Evolutionary conservation across 2,797 vertebrate species (phyloP).

Genomic region (Cyprinella venusta): DNA sequence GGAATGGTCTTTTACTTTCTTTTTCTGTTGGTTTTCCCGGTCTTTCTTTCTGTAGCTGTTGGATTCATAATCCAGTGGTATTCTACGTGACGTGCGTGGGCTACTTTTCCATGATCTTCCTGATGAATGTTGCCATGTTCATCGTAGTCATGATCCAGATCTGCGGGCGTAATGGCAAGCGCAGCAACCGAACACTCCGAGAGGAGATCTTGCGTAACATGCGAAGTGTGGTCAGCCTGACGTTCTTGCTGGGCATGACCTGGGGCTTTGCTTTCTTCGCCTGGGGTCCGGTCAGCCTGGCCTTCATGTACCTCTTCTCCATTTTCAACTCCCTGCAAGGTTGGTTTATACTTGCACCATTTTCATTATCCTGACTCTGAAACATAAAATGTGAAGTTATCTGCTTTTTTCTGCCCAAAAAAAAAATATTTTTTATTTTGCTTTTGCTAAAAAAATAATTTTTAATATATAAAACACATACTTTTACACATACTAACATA

Average conservation of each 20-base stretch:
- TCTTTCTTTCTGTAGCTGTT: conserved; percentile 81
- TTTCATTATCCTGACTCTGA: not conserved
- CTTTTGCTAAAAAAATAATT: no score
- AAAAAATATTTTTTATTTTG: no score
- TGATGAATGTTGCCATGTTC: conserved; percentile 96
- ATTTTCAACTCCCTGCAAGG: conserved; percentile 98
- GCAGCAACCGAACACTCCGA: conserved; percentile 87
- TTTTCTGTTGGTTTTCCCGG: conserved; percentile 9
- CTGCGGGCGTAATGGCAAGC: conserved; percentile 94
- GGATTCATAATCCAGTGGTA: conserved; percentile 82
- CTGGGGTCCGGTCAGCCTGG: conserved; percentile 87
- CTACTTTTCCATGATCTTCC: conserved; percentile 92
- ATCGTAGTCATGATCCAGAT: conserved; percentile 98
- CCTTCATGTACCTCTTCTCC: conserved; percentile 93
- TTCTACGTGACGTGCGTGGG: conserved; percentile 90
- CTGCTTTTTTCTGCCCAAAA: no score
- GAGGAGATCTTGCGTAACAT: conserved; percentile 93
- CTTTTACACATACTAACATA: no score
- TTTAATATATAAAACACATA: no score
- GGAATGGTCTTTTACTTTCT: not conserved
- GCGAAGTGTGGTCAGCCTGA: conserved; percentile 92
- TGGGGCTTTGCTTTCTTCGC: conserved; percentile 97
- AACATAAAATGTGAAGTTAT: no score
- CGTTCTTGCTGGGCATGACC: conserved; percentile 96
- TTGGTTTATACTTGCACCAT: conserved; percentile 61